Percentiles rank a stretch among this genome's conserved stretches.
These are phyloP conservation scores for Zaprionus vittiger DNA, from an alignment of 1,140 invertebrate species.

Conservation along the genomic window DNA sequence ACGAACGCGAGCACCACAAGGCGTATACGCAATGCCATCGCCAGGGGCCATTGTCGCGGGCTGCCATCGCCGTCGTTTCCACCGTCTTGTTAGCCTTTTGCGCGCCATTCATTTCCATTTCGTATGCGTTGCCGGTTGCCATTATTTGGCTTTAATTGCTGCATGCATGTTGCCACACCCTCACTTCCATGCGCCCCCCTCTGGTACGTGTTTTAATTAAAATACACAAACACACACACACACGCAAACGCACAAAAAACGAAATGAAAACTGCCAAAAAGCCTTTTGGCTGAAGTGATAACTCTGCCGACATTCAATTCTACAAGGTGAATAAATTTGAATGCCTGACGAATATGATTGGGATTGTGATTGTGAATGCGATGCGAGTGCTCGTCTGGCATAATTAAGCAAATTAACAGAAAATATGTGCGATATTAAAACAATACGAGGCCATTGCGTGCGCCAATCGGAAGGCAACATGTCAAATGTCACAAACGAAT, in stretches of 20 bases:
- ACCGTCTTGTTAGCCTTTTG: constrained; percentile 72
- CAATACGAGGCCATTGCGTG: constrained; percentile 63
- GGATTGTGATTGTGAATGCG: constrained; percentile 13
- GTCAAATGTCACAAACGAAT: constrained; percentile 65
- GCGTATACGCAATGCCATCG: constrained; percentile 73
- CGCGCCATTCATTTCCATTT: constrained; percentile 78
- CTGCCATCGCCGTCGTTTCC: constrained; percentile 3
- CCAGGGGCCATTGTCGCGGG: constrained; percentile 44
- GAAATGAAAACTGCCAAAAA: constrained; percentile 6
- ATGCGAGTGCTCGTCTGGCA: constrained; percentile 25
- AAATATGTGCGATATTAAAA: constrained; percentile 53
- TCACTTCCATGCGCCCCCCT: neutral
- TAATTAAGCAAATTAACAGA: constrained; percentile 75
- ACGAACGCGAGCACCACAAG: constrained; percentile 33
- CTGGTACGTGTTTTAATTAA: constrained; percentile 77
- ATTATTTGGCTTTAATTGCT: constrained; percentile 82
- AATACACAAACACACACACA: constrained; percentile 45
- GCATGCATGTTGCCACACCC: constrained; percentile 54
- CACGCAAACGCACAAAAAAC: neutral
- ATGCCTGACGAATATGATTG: constrained; percentile 3
- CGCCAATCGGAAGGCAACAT: constrained; percentile 76
- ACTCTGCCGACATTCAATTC: constrained; percentile 60
- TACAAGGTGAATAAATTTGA: constrained; percentile 37
- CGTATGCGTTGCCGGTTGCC: constrained; percentile 74
- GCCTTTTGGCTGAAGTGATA: constrained; percentile 54